Evolutionary conservation across 2,888 invertebrate genomes (phyloP), one percentile per base, ranked within the genome.

Genomic region (Trissoscelio sp.): DNA sequence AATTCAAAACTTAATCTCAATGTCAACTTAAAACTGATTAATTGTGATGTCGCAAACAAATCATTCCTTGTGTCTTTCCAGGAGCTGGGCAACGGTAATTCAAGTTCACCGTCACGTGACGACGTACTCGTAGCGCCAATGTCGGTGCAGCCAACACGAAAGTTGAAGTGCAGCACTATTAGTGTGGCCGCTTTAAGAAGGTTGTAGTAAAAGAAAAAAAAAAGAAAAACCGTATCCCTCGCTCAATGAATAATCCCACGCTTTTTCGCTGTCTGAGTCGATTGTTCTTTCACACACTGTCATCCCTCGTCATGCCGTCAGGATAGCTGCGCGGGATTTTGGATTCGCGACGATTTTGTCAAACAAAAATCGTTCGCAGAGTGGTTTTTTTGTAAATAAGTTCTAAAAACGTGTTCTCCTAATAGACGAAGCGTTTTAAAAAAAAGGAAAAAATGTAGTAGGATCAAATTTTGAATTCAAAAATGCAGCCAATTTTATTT

Each of bases 71-170:
- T 85, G 81, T 85, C 82, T 87, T 92, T 93, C 86, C 93, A 96
- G 95, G 96, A 96, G 92, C 93, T 96, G 92, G 96, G 90, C 85
- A 91, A 91, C 85, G 88, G 95, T 88, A 94, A 94, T 89, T 90
- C 91, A 84, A 92, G 92, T 88, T 92, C 92, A 86, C 93, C 92
- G 88, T 93, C 93, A 90, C 89, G 93, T 93, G 89, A 92, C 92
- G 94, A 94, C 84, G 93, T 94, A 90, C 92, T 95, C 88, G 93
- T 95, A 88, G 96, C 96, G 87, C 96, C 96, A 83, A 93, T 96
- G 92, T 96, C 96, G 77, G 96, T 96, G 90, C 96, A 96, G 92
- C 96, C 96, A 83, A 96, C 95, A 87, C 94, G 96, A 90, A 96
- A 96, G 93, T 94, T 95, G 87, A 94, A 94, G 91, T 93, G 94